Base-by-base conservation (phyloP, 2,113 vertebrate genomes). In the Odocoileus hemionus region DNA sequence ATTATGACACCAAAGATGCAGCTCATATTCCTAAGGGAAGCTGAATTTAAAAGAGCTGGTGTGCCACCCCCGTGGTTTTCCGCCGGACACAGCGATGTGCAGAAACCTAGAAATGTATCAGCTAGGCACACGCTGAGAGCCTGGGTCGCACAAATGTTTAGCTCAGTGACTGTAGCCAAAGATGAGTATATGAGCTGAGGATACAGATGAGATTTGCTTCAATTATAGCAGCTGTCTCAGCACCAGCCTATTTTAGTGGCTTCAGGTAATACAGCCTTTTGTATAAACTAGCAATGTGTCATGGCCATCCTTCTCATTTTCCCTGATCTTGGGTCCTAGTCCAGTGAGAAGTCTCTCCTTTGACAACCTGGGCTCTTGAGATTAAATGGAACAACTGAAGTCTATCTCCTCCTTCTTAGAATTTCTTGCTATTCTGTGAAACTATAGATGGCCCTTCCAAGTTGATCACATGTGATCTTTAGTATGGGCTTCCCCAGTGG, bases 161-260 rank as follows among this genome's bases (percentile, higher is more conserved):
- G 89, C 55, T 90, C 87, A 30, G 96, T 97, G 85, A 96, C 82
- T 13, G 28, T n/a, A 50, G 57, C 26, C 97, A 57, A 92, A 82
- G 86, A 47, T 45, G 9, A 64, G 84, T 58, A 57, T 16, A 17
- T 93, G 80, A 97, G 58, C 60, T 96, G 96, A 96, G 95, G 97
- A 97, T 94, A 82, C 61, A 98, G 97, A 97, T 84, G 93, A 86
- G 90, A 74, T 87, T 61, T 6, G 89, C 96, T 98, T 98, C 74
- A 91, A 26, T 96, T 61, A 92, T 23, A 97, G 97, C 97, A 96
- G 89, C 91, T 97, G 89, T 92, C 97, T 89, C 88, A 70, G 92
- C 47, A 70, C 60, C 47, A 21, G 83, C 76, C 80, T 90, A 86
- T 87, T 91, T 93, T 39, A 87, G 57, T 25, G 28, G 28, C 91